Evolutionary conservation across 2,888 invertebrate genomes (phyloP), one percentile per base, ranked within the genome.

Genomic region (Campoplex nolae): DNA sequence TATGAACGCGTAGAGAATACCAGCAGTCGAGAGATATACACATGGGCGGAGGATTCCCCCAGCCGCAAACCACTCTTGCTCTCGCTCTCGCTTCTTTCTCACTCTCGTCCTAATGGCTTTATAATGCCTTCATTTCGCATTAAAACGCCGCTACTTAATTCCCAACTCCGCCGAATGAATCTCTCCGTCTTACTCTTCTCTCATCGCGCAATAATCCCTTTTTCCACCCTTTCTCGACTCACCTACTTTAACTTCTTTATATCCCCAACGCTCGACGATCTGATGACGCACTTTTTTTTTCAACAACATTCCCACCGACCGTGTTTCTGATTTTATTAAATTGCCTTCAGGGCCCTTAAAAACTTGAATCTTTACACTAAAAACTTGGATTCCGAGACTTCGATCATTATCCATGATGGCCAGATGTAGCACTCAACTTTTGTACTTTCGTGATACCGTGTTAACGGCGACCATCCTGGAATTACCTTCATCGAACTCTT

Each of bases 101-200:
- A 38, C 56, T 73, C 85, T 84, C 86, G 85, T 86, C 90, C 92
- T 93, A 93, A 94, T 93, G 93, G 91, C 90, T 93, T 94, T 93
- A 93, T 93, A 93, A 93, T 93, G 93, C 93, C 93, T 93, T 93
- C 90, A 92, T 93, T 93, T 90, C 92, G 91, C 91, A 91, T 93
- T 92, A 91, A 93, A 93, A 92, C 90, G 89, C 90, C 89, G 89
- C 86, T 88, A 89, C 89, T 87, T 86, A 85, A 85, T 89, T 87
- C 87, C 85, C 86, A 83, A 84, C 78, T 74, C 84, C 65, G 82
- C 23, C 23, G 68, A 54, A 58, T 70, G 58, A 71, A 38, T 82
- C 38, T 28, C 65, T 28, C 81, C 62, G 13, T 74, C 71, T 62
- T 70, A 51, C 51, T 76, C 70, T 76, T 68, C 7, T 54, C 70